Conservation (phyloP, 2,797 vertebrate species). For the Masticophis lateralis region DNA sequence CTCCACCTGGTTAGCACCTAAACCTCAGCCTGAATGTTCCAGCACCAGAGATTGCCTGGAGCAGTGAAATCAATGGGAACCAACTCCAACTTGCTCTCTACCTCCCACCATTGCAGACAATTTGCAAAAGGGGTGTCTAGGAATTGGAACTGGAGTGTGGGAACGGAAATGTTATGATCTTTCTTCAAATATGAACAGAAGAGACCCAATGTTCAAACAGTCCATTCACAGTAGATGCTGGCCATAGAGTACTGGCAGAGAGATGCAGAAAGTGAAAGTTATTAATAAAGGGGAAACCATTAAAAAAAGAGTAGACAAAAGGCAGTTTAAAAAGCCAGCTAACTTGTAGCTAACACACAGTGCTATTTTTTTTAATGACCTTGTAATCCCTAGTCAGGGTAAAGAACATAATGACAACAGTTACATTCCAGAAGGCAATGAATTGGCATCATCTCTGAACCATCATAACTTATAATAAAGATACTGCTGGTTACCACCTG, state of each 20-base stretch:
- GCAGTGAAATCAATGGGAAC: neutral
- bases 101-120: neutral
- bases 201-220: neutral
- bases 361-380: neutral
- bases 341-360: neutral
- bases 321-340: neutral
- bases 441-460: neutral
- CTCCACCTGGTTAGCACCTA: neutral
- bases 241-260: neutral
- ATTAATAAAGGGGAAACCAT: neutral
- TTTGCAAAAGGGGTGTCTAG: neutral
- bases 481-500: neutral
- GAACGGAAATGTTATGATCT: neutral
- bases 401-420: neutral
- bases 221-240: neutral
- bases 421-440: neutral
- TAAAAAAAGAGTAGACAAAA: neutral
- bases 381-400: neutral
- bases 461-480: neutral
- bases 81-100: neutral
- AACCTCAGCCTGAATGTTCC: neutral
- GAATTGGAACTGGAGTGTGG: neutral
- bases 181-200: neutral
- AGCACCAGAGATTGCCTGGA: neutral
- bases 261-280: neutral